Conservation (phyloP, 2,888 invertebrate species). For the Parnassius apollo region DNA sequence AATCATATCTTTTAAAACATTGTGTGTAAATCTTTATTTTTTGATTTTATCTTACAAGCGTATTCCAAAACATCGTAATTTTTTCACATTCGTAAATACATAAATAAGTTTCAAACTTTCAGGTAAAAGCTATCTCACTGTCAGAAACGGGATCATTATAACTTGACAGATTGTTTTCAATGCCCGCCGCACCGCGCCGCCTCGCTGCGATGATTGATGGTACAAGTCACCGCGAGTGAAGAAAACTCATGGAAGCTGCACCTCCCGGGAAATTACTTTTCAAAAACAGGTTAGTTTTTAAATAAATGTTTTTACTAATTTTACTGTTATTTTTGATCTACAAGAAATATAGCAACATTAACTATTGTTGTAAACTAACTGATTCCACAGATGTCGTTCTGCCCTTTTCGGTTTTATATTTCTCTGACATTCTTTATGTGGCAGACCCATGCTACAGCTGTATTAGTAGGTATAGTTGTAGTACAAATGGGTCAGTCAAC, state of each 20-base stretch:
- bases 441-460: too few relatives aligned
- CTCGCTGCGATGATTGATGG: slow-evolving; percentile 49
- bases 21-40: not conserved
- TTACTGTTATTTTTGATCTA: too few relatives aligned
- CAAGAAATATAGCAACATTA: too few relatives aligned
- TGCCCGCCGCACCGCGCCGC: slow-evolving; percentile 2
- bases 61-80: not conserved
- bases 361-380: too few relatives aligned
- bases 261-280: slow-evolving; percentile 4
- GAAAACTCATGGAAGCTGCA: slow-evolving; percentile 14
- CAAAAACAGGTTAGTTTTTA: not conserved
- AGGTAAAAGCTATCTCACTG: slow-evolving; percentile 33
- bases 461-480: too few relatives aligned
- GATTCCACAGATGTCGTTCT: not conserved
- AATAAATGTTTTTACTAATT: not conserved
- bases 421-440: too few relatives aligned
- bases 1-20: too few relatives aligned
- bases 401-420: too few relatives aligned
- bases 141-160: slow-evolving; percentile 49
- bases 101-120: not conserved
- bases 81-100: too few relatives aligned
- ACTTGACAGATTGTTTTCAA: slow-evolving; percentile 49
- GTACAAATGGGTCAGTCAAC: too few relatives aligned
- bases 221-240: slow-evolving; percentile 32
- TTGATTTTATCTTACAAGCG: not conserved